Conservation (phyloP, 1,140 invertebrate genomes). For the Drosophila parvula region DNA sequence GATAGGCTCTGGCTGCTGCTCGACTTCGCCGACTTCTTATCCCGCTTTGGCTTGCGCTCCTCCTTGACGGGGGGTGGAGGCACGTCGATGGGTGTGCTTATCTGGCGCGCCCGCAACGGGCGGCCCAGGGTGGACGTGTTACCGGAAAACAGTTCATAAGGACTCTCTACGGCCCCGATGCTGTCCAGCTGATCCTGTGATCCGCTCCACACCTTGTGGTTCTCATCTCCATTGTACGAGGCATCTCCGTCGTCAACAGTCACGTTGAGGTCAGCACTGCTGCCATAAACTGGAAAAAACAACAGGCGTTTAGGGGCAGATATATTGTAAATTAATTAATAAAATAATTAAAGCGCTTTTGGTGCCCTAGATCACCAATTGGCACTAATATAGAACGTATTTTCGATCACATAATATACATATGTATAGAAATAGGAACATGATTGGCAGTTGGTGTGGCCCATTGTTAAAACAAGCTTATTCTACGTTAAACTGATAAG, state of each 20-base stretch:
- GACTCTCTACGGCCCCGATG: conserved; percentile 84
- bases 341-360: background rate
- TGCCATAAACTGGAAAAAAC: conserved; percentile 84
- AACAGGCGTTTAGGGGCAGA: background rate
- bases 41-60: conserved; percentile 74
- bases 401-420: background rate
- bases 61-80: conserved; percentile 88
- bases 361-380: background rate
- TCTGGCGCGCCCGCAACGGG: conserved; percentile 91
- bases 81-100: conserved; percentile 89
- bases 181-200: conserved; percentile 89
- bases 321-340: background rate
- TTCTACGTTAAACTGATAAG: too few species aligned
- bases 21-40: conserved; percentile 79
- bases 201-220: conserved; percentile 96
- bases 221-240: conserved; percentile 95
- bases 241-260: conserved; percentile 88
- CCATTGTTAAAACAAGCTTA: too few species aligned
- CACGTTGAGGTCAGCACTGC: conserved; percentile 85
- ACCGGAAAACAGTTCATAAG: conserved; percentile 88
- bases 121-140: conserved; percentile 89
- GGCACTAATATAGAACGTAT: background rate
- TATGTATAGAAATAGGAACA: too few species aligned
- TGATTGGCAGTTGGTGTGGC: too few species aligned
- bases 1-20: conserved; percentile 81